Evolutionary conservation across 2,113 vertebrate genomes (phyloP).

Genomic region (Glaucidium brasilianum): DNA sequence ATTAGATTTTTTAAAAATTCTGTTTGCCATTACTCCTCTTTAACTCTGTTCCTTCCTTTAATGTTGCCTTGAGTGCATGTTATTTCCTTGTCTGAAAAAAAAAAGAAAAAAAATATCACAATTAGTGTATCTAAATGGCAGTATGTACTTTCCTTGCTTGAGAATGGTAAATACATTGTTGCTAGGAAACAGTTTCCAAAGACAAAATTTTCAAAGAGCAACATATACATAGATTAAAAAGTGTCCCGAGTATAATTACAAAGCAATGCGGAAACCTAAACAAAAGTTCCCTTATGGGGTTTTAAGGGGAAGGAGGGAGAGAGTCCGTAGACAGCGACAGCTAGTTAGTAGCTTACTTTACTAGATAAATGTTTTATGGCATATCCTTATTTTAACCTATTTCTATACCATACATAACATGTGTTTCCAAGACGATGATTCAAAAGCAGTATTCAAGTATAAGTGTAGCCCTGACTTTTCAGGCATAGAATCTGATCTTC

Average conservation of each 20-base stretch:
- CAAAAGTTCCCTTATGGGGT: neutral
- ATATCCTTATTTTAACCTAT: neutral
- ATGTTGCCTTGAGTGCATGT: neutral
- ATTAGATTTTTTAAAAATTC: neutral
- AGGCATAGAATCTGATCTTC: neutral
- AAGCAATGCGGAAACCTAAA: neutral
- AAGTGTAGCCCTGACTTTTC: neutral
- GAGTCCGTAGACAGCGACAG: neutral
- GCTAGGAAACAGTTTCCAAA: conserved; percentile 9
- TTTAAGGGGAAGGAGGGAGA: neutral
- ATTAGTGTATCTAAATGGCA: conserved; percentile 13
- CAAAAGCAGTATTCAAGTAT: neutral
- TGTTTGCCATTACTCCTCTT: neutral
- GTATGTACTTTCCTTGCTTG: neutral
- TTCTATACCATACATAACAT: neutral
- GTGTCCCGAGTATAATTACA: neutral
- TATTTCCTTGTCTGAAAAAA: neutral
- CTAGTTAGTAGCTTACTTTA: neutral
- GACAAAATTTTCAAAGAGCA: conserved; percentile 33
- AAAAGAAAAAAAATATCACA: neutral
- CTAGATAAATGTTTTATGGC: neutral
- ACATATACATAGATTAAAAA: neutral
- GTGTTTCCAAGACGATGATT: neutral
- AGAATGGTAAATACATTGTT: conserved; percentile 8
- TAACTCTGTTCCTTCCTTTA: neutral